Conservation (phyloP, 2,113 vertebrate genomes). For the Micronycteris hirsuta region DNA sequence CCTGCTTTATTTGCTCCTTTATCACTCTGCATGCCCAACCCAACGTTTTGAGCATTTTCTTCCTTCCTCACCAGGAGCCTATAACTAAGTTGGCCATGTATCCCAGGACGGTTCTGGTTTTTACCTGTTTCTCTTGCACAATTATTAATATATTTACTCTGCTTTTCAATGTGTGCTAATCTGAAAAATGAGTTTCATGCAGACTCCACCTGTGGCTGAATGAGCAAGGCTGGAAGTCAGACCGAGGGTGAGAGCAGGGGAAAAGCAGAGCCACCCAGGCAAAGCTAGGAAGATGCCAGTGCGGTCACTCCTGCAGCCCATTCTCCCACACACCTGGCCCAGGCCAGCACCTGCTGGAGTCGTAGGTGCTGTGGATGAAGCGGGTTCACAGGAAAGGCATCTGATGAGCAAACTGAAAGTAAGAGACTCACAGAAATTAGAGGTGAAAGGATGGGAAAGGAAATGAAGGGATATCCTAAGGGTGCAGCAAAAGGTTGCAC, state of each 20-base stretch:
- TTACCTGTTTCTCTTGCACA: background rate
- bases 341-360: background rate
- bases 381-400: background rate
- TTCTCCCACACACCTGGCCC: background rate
- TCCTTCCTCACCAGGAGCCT: background rate
- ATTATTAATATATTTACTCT: background rate
- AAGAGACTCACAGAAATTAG: background rate
- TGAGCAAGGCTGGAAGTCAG: background rate
- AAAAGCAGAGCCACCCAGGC: background rate
- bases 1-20: background rate
- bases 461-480: background rate
- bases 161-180: background rate
- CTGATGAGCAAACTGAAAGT: background rate
- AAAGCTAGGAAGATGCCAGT: background rate
- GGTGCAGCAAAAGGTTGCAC: background rate
- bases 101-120: background rate
- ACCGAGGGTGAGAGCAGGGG: background rate
- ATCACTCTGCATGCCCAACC: background rate
- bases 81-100: background rate
- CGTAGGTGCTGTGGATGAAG: background rate
- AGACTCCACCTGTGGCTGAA: background rate
- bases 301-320: fast-evolving
- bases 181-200: background rate
- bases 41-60: background rate
- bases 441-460: background rate